phyloP scores from a whole-genome alignment of 1,140 invertebrate species.

The Metopolophium dirhodum region DNA sequence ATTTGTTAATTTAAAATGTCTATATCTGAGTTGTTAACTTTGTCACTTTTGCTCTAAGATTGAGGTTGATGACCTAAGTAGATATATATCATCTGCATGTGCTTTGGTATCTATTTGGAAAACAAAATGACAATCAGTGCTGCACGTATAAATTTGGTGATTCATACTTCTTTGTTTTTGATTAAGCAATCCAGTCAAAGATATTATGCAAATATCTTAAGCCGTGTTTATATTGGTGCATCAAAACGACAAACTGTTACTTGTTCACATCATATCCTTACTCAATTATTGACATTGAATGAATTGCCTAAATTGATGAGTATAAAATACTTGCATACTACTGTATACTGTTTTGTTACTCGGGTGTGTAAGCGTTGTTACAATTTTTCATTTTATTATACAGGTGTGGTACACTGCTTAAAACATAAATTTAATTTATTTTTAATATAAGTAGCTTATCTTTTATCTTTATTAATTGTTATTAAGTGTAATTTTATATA shows the following conservation, averaged over 20 bases:
- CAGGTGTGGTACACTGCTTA: background rate
- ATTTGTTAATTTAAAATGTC: background rate
- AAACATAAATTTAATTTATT: background rate
- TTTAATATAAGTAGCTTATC: background rate
- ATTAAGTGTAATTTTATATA: too few relatives aligned
- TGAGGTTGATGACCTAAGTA: background rate
- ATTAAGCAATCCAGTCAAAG: background rate
- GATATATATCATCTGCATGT: background rate
- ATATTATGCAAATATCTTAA: background rate
- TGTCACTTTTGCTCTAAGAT: background rate
- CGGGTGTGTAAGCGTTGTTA: background rate
- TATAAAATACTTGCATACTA: background rate
- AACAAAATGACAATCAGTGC: background rate
- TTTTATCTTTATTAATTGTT: background rate
- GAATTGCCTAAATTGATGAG: background rate
- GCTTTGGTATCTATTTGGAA: background rate
- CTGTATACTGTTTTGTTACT: background rate
- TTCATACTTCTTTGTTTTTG: background rate
- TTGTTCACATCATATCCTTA: background rate
- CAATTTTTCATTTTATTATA: slow-evolving; percentile 4
- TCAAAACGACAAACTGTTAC: background rate
- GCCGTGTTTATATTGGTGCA: background rate
- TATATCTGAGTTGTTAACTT: background rate
- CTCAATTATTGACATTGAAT: background rate
- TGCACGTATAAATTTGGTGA: background rate